Percentiles rank a stretch among this genome's conserved stretches.
Conservation (phyloP, 2,113 vertebrate species). For the Rhinolophus sinicus region DNA sequence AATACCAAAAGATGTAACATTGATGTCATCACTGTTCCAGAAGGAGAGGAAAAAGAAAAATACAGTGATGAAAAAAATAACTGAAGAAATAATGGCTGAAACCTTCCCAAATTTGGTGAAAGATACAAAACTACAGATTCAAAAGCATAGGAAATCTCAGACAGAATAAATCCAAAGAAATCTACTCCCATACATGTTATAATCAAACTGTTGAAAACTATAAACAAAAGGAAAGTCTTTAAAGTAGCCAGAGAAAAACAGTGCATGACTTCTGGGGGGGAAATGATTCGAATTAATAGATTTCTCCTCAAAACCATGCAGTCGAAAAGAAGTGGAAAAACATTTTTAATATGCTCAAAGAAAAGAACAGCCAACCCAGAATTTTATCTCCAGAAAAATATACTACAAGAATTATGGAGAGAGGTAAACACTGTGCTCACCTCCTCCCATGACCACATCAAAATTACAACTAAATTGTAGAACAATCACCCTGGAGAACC, state of each 20-base stretch:
- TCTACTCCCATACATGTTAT: neutral
- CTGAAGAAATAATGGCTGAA: neutral
- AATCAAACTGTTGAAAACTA: neutral
- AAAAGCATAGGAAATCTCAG: neutral
- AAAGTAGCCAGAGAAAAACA: neutral
- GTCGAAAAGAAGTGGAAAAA: neutral
- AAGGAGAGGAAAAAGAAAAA: neutral
- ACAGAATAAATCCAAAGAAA: constrained; percentile 11
- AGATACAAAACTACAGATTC: constrained; percentile 31
- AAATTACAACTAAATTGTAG: neutral
- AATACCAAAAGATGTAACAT: neutral
- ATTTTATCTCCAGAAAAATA: constrained; percentile 49
- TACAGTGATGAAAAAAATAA: neutral
- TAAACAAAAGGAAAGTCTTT: neutral
- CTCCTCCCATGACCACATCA: neutral
- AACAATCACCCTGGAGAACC: neutral
- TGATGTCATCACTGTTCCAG: neutral
- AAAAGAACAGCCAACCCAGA: neutral
- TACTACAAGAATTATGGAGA: neutral
- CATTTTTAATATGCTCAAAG: neutral
- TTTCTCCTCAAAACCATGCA: neutral
- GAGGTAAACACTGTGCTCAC: neutral
- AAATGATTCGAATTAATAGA: neutral
- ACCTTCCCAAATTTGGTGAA: neutral
- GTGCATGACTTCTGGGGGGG: neutral